Percentiles rank a stretch among this genome's conserved stretches.
phyloP scores from a whole-genome alignment of 2,888 invertebrate species.

The Matsumyia berberina region DNA sequence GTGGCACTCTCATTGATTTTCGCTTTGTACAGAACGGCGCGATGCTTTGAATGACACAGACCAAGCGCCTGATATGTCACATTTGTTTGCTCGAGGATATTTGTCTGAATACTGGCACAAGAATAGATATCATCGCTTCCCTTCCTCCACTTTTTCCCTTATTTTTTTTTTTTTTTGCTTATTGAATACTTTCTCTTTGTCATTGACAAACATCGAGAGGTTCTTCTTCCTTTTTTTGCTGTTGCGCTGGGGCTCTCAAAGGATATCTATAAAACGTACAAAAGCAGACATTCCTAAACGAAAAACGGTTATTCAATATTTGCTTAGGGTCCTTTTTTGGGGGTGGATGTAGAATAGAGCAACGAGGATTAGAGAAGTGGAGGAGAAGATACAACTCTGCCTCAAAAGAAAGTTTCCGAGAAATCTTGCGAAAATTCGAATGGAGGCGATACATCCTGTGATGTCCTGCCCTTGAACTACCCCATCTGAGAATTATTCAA shows the following conservation, averaged over 20 bases:
- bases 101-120: slow-evolving; percentile 26
- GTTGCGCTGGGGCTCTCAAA: neutral
- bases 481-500: slow-evolving; percentile 30
- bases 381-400: slow-evolving; percentile 7
- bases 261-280: neutral
- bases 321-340: slow-evolving; percentile 31
- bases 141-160: slow-evolving; percentile 7
- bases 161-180: slow-evolving; percentile 12
- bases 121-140: slow-evolving; percentile 38
- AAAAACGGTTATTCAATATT: slow-evolving; percentile 41
- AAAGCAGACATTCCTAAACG: slow-evolving; percentile 17
- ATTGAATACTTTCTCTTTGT: slow-evolving; percentile 50
- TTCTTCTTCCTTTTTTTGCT: neutral
- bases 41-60: slow-evolving; percentile 21
- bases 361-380: neutral
- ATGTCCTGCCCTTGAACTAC: slow-evolving; percentile 9
- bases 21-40: neutral
- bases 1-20: slow-evolving; percentile 4
- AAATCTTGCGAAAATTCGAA: neutral
- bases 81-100: slow-evolving; percentile 38
- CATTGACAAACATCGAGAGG: slow-evolving; percentile 27
- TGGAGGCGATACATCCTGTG: neutral
- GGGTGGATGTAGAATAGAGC: neutral
- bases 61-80: slow-evolving; percentile 31
- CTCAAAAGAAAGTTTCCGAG: slow-evolving; percentile 26